Evolutionary conservation across 2,797 vertebrate species (phyloP), one percentile per base, ranked within the genome.

Genomic region (Muscicapa striata): DNA sequence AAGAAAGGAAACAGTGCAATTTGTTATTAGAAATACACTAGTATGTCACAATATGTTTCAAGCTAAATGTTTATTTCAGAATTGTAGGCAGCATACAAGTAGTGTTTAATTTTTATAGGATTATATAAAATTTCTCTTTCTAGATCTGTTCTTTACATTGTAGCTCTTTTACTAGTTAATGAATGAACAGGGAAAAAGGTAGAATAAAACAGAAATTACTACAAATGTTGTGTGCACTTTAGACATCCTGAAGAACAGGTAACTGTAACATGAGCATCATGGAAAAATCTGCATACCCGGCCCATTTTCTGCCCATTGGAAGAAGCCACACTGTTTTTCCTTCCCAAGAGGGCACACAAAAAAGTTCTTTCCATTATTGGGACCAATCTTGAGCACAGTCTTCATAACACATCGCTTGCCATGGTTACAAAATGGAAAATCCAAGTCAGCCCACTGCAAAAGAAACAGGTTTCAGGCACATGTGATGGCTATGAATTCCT

Each of bases 351-450:
- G 97, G 93, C 99, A 99, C 27, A 98, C 98, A 92, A 98, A 99
- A 94, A 99, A 99, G n/a, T 98, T 98, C 69, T 97, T 98, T 36
- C 99, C 99, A 7, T 99, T 99, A 97, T 99, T 99, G 13, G 98
- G 98, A 79, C 99, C 99, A 52, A 98, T 97, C 98, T 99, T 99
- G 96, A 99, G 94, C 61, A 99, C 99, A 0, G 98, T 99, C 96
- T 98, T 98, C 98, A 98, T 98, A 95, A 99, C 83, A 80, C 98
- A 98, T 52, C 98, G 98, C 93, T 98, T 99, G 90, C 98, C 98
- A 8, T 99, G 99, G 95, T 97, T 97, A 97, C 99, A 99, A 89
- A 96, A 93, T 6, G 99, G 99, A 96, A 99, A 99, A 95, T 98
- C 97, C 92, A 98, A 89, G 95, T 99, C 99, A 14, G 99, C 99